These are phyloP conservation scores for Neodiprion fabricii DNA, from an alignment of 1,140 invertebrate species.

Conservation along the genomic window DNA sequence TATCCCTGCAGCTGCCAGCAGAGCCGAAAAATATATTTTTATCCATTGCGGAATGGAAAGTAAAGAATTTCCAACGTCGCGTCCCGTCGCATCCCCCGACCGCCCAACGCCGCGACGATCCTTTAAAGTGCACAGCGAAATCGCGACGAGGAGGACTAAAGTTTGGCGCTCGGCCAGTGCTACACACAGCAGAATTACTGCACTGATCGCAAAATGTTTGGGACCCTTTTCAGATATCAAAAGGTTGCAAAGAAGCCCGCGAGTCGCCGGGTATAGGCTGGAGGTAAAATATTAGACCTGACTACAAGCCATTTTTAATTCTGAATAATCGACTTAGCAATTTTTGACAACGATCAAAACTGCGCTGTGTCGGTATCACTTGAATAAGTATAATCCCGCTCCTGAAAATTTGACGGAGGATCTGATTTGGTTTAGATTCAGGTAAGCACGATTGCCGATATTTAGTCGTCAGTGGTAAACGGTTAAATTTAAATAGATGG, in stretches of 20 bases:
- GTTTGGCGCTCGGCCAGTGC: not conserved
- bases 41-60: not conserved
- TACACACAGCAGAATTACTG: not conserved
- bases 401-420: not conserved
- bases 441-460: not conserved
- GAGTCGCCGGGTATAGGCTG: too few relatives aligned
- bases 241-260: not conserved
- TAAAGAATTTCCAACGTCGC: not conserved
- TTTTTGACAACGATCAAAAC: too few relatives aligned
- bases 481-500: too few relatives aligned
- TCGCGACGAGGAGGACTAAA: not conserved
- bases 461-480: not conserved
- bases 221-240: not conserved
- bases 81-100: too few relatives aligned
- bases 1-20: too few relatives aligned
- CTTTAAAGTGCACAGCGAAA: not conserved
- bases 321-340: too few relatives aligned
- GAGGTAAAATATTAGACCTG: too few relatives aligned
- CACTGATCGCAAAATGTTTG: not conserved
- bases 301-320: too few relatives aligned
- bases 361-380: too few relatives aligned
- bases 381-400: too few relatives aligned
- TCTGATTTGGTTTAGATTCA: not conserved
- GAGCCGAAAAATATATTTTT: not conserved
- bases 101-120: not conserved